These are phyloP conservation scores for Empis stercorea DNA, from an alignment of 2,888 invertebrate species.

Conservation along the genomic window DNA sequence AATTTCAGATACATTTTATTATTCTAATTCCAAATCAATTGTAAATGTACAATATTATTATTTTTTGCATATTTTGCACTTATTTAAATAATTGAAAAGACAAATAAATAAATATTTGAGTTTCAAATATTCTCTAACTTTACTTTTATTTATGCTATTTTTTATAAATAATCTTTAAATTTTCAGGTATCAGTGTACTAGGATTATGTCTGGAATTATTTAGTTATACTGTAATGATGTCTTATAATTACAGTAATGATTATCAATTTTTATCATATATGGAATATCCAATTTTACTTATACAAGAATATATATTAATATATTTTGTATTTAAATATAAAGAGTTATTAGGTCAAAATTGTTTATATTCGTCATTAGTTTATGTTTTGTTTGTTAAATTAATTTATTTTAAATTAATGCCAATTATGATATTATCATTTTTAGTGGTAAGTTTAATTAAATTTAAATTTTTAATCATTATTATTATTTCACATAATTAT, in stretches of 20 bases:
- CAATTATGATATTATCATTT: slow-evolving; percentile 27
- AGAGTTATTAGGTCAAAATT: slow-evolving; percentile 38
- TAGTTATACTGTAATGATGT: slow-evolving; percentile 68
- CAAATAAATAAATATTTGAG: no score
- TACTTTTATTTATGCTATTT: background rate
- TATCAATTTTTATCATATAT: slow-evolving; percentile 65
- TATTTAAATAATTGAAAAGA: background rate
- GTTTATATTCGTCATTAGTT: slow-evolving; percentile 27
- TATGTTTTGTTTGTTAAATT: slow-evolving; percentile 37
- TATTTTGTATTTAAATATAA: slow-evolving; percentile 58
- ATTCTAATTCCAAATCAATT: no score
- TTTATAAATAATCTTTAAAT: background rate
- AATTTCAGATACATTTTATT: no score
- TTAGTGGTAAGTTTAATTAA: slow-evolving; percentile 31
- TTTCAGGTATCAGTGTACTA: slow-evolving; percentile 30
- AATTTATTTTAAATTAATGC: slow-evolving; percentile 34
- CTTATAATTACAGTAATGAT: slow-evolving; percentile 63
- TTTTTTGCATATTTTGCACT: no score
- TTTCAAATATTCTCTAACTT: no score
- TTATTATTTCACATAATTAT: no score
- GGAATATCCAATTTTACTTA: slow-evolving; percentile 69
- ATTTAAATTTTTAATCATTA: background rate
- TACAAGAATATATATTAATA: slow-evolving; percentile 62
- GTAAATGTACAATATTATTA: no score
- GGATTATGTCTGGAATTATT: slow-evolving; percentile 36